Percentiles rank a stretch among this genome's conserved stretches.
phyloP scores from a whole-genome alignment of 2,113 vertebrate species.

The Lynx canadensis region DNA sequence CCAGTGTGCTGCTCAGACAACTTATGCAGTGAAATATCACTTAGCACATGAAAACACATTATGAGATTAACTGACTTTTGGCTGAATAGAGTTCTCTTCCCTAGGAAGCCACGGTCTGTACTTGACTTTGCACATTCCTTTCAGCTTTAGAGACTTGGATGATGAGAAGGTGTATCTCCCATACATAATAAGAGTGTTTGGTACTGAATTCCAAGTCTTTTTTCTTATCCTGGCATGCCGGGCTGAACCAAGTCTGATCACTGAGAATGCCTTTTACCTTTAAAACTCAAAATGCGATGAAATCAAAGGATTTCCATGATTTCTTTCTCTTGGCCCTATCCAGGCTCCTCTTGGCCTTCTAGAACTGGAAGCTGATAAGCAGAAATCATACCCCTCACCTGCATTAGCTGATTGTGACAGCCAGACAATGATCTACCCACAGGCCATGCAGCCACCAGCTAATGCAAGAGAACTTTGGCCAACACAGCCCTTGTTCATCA shows the following conservation, averaged over 20 bases:
- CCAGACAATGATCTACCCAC: neutral
- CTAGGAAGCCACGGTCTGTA: conserved; percentile 12
- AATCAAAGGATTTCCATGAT: neutral
- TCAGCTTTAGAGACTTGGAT: neutral
- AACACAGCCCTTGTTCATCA: neutral
- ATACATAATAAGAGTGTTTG: neutral
- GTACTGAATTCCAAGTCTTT: neutral
- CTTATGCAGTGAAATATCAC: conserved; percentile 4
- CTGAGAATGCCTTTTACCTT: neutral
- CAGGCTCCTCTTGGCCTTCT: neutral
- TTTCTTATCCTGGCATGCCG: neutral
- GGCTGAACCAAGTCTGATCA: too few relatives aligned
- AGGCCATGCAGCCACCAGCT: fast-evolving
- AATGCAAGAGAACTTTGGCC: fast-evolving
- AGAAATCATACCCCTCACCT: neutral
- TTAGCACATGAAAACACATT: conserved; percentile 62
- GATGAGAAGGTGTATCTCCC: neutral
- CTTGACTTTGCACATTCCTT: conserved; percentile 55
- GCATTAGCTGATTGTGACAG: neutral
- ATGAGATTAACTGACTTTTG: conserved; percentile 49
- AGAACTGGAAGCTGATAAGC: neutral
- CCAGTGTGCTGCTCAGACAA: conserved; percentile 37
- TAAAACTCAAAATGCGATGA: neutral
- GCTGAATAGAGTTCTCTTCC: conserved; percentile 30
- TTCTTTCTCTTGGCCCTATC: neutral